Conservation (phyloP, 2,888 invertebrate species). For the Sarcophaga rosellei region DNA sequence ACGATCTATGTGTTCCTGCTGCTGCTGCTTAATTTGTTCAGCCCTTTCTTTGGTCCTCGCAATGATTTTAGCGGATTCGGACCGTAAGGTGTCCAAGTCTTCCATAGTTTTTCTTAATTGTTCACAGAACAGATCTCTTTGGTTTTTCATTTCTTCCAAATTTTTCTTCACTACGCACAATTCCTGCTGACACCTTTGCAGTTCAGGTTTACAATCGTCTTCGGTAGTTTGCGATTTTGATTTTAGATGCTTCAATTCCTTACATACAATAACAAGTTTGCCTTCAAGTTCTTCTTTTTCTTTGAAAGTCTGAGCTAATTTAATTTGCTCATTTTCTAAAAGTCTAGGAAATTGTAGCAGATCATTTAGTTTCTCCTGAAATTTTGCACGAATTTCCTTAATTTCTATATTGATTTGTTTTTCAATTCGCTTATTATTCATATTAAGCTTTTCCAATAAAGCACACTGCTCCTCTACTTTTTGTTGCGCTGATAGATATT, state of each 20-base stretch:
- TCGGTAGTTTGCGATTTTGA: slow-evolving; percentile 66
- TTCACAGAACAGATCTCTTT: slow-evolving; percentile 77
- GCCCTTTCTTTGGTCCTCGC: slow-evolving; percentile 79
- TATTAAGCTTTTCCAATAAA: slow-evolving; percentile 77
- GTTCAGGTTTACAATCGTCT: slow-evolving; percentile 74
- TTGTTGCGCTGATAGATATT: slow-evolving; percentile 79
- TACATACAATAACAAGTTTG: slow-evolving; percentile 78
- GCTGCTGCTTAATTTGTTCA: slow-evolving; percentile 74
- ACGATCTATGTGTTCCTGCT: slow-evolving; percentile 77
- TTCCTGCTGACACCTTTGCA: slow-evolving; percentile 76
- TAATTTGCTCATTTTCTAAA: slow-evolving; percentile 79
- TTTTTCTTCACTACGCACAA: slow-evolving; percentile 72
- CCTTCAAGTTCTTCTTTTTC: slow-evolving; percentile 77
- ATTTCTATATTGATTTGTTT: slow-evolving; percentile 80
- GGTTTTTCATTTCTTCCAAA: slow-evolving; percentile 75
- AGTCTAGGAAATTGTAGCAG: slow-evolving; percentile 79
- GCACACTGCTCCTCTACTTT: slow-evolving; percentile 80
- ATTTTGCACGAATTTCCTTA: slow-evolving; percentile 79
- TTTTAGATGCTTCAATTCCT: slow-evolving; percentile 77
- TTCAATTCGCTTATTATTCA: slow-evolving; percentile 80
- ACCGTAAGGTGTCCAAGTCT: slow-evolving; percentile 78
- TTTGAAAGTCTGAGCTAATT: slow-evolving; percentile 76
- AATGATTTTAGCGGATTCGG: slow-evolving; percentile 80
- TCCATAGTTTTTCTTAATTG: slow-evolving; percentile 76
- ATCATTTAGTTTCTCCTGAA: slow-evolving; percentile 80